These are phyloP conservation scores for Tolypeutes matacus DNA, from an alignment of 2,797 vertebrate species.

Conservation along the genomic window DNA sequence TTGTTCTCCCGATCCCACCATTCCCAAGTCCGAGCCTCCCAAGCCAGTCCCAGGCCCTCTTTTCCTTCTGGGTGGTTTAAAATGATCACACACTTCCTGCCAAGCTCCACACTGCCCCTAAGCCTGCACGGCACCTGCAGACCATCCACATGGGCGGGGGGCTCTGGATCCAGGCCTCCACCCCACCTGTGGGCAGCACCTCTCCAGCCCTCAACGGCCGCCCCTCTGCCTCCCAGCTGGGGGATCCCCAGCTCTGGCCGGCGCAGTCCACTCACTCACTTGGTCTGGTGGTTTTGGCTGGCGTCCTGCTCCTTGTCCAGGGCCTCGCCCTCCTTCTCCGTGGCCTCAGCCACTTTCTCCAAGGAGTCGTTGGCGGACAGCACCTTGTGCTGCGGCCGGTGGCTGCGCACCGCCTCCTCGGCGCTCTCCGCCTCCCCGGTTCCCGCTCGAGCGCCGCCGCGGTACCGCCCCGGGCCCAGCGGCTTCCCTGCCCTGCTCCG, in stretches of 20 bases:
- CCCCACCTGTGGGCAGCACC: not conserved
- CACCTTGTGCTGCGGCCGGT: constrained; percentile 89
- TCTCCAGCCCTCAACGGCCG: too few species aligned
- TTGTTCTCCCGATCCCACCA: not conserved
- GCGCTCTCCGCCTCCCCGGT: constrained; percentile 89
- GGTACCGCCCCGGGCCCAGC: constrained; percentile 89
- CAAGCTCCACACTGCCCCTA: not conserved
- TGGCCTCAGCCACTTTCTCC: constrained; percentile 88
- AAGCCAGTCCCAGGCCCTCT: not conserved
- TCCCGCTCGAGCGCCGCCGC: constrained; percentile 88
- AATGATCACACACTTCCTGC: fast-evolving
- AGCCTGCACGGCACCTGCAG: fast-evolving
- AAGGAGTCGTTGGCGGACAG: constrained; percentile 87
- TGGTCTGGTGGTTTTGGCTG: constrained; percentile 88
- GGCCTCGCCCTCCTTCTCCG: constrained; percentile 86
- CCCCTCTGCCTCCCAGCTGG: too few species aligned
- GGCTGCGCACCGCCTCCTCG: constrained; percentile 90
- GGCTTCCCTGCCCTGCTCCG: constrained; percentile 87
- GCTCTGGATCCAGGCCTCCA: not conserved
- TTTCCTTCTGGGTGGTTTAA: not conserved
- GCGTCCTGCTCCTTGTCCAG: constrained; percentile 79
- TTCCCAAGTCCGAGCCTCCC: not conserved
- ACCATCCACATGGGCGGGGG: not conserved
- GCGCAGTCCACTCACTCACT: constrained; percentile 77
- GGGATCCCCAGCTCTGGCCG: too few species aligned